A percentile compares a stretch with the other conserved stretches of the same genome.
phyloP scores from a whole-genome alignment of 1,140 invertebrate species.

The Dreissena rostriformis region DNA sequence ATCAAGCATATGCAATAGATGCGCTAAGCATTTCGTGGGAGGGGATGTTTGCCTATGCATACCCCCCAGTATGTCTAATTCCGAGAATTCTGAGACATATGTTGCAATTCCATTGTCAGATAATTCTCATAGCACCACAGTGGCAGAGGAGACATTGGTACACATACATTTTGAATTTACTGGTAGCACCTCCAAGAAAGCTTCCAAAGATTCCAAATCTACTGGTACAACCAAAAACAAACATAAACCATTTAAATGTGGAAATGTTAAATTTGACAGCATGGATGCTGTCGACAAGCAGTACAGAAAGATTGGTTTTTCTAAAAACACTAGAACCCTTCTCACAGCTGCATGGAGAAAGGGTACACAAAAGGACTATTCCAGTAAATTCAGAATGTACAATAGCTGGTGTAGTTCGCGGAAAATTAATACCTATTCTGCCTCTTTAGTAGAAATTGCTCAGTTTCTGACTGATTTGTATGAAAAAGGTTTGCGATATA shows the following conservation, averaged over 20 bases:
- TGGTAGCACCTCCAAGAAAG: conserved; percentile 12
- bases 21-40: conserved; percentile 48
- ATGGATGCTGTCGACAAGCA: conserved; percentile 55
- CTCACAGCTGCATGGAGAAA: conserved; percentile 45
- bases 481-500: conserved; percentile 19
- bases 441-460: conserved; percentile 33
- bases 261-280: conserved; percentile 43
- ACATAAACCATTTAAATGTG: conserved; percentile 17
- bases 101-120: conserved; percentile 32
- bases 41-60: conserved; percentile 55
- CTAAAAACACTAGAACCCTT: conserved; percentile 38
- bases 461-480: conserved; percentile 34
- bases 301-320: conserved; percentile 37
- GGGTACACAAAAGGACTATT: conserved; percentile 44
- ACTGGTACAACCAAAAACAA: conserved; percentile 11
- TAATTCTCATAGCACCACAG: conserved; percentile 59
- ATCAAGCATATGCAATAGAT: conserved; percentile 32
- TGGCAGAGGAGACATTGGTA: conserved; percentile 46
- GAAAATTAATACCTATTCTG: conserved; percentile 42
- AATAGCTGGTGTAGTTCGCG: conserved; percentile 49
- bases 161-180: conserved; percentile 34
- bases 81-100: conserved; percentile 52
- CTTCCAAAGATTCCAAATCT: conserved; percentile 21
- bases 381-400: conserved; percentile 36
- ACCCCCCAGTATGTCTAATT: conserved; percentile 55